Conservation (phyloP, 1,140 invertebrate genomes). For the Drosophila biarmipes region DNA sequence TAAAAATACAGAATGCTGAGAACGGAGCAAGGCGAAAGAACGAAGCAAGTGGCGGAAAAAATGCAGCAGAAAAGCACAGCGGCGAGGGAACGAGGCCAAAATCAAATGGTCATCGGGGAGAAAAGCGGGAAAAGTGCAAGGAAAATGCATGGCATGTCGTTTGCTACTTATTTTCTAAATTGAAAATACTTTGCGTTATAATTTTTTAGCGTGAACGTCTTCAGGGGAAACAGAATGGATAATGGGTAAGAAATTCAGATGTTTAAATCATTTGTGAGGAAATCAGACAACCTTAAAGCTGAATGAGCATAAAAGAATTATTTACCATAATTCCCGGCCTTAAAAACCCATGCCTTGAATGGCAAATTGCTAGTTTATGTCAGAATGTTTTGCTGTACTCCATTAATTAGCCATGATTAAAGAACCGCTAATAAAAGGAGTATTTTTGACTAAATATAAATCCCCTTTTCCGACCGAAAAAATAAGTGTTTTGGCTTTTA, state of each 20-base stretch:
- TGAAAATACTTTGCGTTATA: constrained; percentile 72
- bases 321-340: too few relatives aligned
- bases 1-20: constrained; percentile 54
- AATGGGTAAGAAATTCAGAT: not conserved
- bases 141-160: constrained; percentile 65
- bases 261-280: not conserved
- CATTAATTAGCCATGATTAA: too few relatives aligned
- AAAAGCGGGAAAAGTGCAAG: constrained; percentile 30
- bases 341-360: too few relatives aligned
- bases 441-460: too few relatives aligned
- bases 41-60: constrained; percentile 32
- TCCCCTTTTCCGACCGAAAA: too few relatives aligned
- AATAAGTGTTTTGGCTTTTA: too few relatives aligned
- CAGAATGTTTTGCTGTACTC: too few relatives aligned
- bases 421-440: too few relatives aligned
- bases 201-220: constrained; percentile 45
- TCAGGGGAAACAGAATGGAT: constrained; percentile 1
- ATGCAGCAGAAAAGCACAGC: constrained; percentile 39
- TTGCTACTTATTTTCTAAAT: constrained; percentile 65
- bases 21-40: constrained; percentile 1
- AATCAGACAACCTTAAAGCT: not conserved
- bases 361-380: too few relatives aligned
- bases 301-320: too few relatives aligned
- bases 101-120: constrained; percentile 63
- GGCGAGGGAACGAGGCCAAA: constrained; percentile 13